Base-by-base conservation (phyloP, 2,888 invertebrate genomes). In the Chymomyza procnemis region DNA sequence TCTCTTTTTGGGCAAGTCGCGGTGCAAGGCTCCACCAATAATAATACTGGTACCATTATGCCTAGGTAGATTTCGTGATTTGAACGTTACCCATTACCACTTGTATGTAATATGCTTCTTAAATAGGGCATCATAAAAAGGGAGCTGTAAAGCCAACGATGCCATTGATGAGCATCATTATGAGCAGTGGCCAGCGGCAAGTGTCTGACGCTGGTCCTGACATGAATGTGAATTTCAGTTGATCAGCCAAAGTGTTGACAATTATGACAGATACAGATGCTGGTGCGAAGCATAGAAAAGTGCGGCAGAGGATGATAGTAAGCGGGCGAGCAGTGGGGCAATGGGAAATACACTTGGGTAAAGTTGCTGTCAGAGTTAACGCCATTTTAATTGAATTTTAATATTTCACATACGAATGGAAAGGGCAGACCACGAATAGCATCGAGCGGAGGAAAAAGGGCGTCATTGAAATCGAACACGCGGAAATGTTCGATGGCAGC, bases 351-450 rank as follows among this genome's bases (percentile, higher is more conserved):
- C 34, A 41, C 6, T 34, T 56, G 34, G 56, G 54, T 65, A 62
- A 46, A 61, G 60, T 68, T 67, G 61, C 52, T 62, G 58, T 73
- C 64, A 76, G 81, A 81, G 88, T 88, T 88, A 88, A 87, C 88
- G 88, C 83, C 75, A 79, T 85, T 87, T 89, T 88, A 88, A 88
- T 88, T 88, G 87, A 88, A 88, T 88, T 88, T 88, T 88, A 88
- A 88, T 88, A 88, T 88, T 88, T 88, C 76, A 88, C 88, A 88
- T 80, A 84, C 74, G 73, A 77, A 75, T 74, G 81, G 66, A 56
- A 61, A 41, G 34, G 34, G 12, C 34, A 41, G 2, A 41, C 34
- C 34, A 12, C 12, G 2, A 12, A 41, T 41, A 41, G 34, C 9
- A 41, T 1, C 1, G 1, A 41, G 69, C 69, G 74, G 75, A 71